Evolutionary conservation across 2,113 vertebrate genomes (phyloP).

Genomic region (Oryzias curvinotus): DNA sequence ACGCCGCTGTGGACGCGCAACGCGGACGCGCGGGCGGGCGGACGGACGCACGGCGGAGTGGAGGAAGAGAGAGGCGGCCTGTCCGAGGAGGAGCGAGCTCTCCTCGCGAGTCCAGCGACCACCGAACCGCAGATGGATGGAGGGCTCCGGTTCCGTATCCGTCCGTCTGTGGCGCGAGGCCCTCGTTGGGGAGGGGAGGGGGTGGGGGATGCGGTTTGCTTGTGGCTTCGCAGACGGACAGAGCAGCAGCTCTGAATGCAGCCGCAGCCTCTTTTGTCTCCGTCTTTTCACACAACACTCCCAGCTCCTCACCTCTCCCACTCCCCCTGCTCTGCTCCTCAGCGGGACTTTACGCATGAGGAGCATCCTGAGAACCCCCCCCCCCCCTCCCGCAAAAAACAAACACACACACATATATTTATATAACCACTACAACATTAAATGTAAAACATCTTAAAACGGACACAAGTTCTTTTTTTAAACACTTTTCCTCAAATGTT

Average conservation of each 20-base stretch:
- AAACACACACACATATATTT: not conserved
- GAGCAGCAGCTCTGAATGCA: constrained; percentile 68
- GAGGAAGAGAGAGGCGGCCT: constrained; percentile 40
- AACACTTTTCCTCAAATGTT: no score
- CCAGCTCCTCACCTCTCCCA: constrained; percentile 61
- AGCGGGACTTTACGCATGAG: constrained; percentile 75
- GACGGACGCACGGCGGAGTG: constrained; percentile 40
- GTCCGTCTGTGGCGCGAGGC: no score
- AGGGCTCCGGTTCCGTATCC: no score
- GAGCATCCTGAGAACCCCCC: constrained; percentile 42
- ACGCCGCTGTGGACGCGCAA: constrained; percentile 50
- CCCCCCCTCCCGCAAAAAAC: no score
- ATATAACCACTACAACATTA: not conserved
- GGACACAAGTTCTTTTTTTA: no score
- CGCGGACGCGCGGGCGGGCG: constrained; percentile 30
- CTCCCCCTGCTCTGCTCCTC: constrained; percentile 66
- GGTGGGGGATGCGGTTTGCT: constrained; percentile 53
- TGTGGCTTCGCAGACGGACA: constrained; percentile 72
- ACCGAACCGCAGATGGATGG: no score
- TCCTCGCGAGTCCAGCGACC: constrained; percentile 11
- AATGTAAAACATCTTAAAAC: no score
- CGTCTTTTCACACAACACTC: constrained; percentile 74
- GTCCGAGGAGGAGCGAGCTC: constrained; percentile 26
- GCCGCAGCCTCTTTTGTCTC: constrained; percentile 81
- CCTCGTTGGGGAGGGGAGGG: not conserved